These are phyloP conservation scores for Camponotus floridanus DNA, from an alignment of 1,140 invertebrate genomes.

Conservation along the genomic window DNA sequence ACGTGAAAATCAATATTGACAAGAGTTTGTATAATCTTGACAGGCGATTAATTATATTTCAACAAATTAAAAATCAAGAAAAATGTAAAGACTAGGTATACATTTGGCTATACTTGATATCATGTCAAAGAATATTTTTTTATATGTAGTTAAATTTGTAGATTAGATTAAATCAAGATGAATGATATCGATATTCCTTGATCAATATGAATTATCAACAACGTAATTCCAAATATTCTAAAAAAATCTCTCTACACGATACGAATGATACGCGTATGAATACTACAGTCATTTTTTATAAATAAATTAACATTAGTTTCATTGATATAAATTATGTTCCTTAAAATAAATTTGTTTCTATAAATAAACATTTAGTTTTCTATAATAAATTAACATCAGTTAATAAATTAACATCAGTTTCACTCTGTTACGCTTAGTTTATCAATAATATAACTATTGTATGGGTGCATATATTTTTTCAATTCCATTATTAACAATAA, in stretches of 20 bases:
- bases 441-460: neutral
- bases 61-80: neutral
- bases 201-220: neutral
- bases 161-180: conserved; percentile 56
- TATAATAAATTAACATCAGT: conserved; percentile 4
- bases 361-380: conserved; percentile 11
- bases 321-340: neutral
- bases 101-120: neutral
- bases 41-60: neutral
- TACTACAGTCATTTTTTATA: neutral
- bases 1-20: neutral
- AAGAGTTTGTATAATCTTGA: neutral
- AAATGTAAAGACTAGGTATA: neutral
- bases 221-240: neutral
- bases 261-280: neutral
- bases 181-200: conserved; percentile 30
- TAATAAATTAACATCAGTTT: conserved; percentile 9
- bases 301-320: conserved; percentile 10
- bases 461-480: neutral
- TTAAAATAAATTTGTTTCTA: neutral
- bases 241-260: conserved; percentile 9
- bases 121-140: conserved; percentile 25
- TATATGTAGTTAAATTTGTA: neutral
- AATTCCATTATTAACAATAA: neutral
- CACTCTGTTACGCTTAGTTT: neutral